phyloP scores from a whole-genome alignment of 2,797 vertebrate species.

The Sebastes vulpes region DNA sequence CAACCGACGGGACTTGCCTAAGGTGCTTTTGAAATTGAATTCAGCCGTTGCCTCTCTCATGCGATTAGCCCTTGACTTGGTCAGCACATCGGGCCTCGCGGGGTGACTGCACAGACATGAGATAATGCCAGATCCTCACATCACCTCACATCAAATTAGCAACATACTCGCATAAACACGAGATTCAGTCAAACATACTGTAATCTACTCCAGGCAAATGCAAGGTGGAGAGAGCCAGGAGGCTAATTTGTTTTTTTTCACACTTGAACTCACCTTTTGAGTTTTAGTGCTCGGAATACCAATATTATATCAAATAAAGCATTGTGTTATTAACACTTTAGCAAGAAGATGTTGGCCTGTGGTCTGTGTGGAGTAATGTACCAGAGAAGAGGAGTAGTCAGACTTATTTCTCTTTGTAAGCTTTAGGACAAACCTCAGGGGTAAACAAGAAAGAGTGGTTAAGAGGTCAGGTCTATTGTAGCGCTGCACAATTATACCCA shows the following conservation, averaged over 20 bases:
- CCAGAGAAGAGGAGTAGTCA: not conserved
- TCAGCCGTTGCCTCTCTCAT: constrained; percentile 20
- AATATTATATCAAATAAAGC: constrained; percentile 23
- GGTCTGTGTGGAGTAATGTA: constrained; percentile 9
- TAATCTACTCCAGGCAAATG: constrained; percentile 22
- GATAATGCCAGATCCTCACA: constrained; percentile 21
- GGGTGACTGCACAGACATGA: constrained; percentile 1
- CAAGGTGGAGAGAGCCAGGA: constrained; percentile 6
- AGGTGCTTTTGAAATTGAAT: constrained; percentile 48
- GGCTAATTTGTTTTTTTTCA: constrained; percentile 45
- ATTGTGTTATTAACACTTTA: constrained; percentile 1
- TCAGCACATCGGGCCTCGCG: constrained; percentile 20
- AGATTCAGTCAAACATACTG: constrained; percentile 11
- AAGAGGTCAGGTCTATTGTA: constrained; percentile 1
- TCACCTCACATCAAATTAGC: constrained; percentile 30
- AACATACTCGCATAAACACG: constrained; percentile 14
- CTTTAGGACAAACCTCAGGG: not conserved
- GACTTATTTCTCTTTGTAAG: not conserved
- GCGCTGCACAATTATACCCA: not conserved
- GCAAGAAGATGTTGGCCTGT: not conserved
- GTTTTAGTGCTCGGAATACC: constrained; percentile 7
- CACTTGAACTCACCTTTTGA: constrained; percentile 31
- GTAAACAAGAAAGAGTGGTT: constrained; percentile 4
- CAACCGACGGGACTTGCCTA: constrained; percentile 22
- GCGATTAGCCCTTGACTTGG: constrained; percentile 47